Percentiles rank a stretch among this genome's conserved stretches.
phyloP scores from a whole-genome alignment of 2,888 invertebrate species.

The Athrips mouffetella region DNA sequence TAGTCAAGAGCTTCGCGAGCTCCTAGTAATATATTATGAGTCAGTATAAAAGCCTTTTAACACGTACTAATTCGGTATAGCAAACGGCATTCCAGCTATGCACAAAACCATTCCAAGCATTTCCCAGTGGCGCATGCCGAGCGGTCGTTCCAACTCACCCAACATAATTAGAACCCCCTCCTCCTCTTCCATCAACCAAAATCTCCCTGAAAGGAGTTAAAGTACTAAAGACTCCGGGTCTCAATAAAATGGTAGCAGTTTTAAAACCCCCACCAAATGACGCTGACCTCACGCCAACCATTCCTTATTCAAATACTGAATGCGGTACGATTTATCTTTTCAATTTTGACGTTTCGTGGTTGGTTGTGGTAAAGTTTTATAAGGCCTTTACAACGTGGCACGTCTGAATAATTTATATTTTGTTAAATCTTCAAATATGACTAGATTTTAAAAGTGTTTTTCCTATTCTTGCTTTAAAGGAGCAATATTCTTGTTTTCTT shows the following conservation, averaged over 20 bases:
- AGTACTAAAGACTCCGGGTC: constrained; percentile 20
- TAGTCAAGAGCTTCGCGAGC: background rate
- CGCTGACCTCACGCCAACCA: constrained; percentile 30
- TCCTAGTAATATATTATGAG: constrained; percentile 1
- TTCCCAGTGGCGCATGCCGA: constrained; percentile 25
- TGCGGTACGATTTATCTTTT: constrained; percentile 28
- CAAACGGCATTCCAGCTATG: constrained; percentile 27
- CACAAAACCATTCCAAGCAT: constrained; percentile 29
- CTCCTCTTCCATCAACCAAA: constrained; percentile 14
- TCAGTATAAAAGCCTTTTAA: constrained; percentile 10
- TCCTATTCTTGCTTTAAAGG: no score
- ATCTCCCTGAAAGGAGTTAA: constrained; percentile 15
- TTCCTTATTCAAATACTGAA: constrained; percentile 31
- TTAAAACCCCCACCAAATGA: constrained; percentile 26
- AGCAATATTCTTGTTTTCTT: no score
- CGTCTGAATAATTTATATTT: no score
- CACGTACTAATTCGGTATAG: constrained; percentile 25
- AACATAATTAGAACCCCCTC: constrained; percentile 20
- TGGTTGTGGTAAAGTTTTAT: constrained; percentile 10
- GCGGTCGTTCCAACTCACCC: constrained; percentile 25
- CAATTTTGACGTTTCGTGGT: constrained; percentile 26
- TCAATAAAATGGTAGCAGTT: constrained; percentile 21
- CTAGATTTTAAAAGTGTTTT: background rate
- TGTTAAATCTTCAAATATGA: no score
- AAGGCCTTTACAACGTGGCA: constrained; percentile 7